Base-by-base conservation (phyloP, 1,140 invertebrate species). In the Leptinotarsa defecta region DNA sequence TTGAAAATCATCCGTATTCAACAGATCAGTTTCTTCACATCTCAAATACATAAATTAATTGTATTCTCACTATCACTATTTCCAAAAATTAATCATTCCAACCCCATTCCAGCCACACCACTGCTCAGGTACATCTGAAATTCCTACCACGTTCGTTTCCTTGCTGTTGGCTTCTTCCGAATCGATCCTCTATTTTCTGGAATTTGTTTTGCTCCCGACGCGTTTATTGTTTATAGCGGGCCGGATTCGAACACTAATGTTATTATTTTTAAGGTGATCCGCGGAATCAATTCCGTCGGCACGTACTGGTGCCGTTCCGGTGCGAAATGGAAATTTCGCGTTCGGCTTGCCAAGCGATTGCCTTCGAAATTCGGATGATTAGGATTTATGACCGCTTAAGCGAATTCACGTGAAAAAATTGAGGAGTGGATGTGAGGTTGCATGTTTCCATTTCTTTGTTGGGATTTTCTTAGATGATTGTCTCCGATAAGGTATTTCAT, bases 201-300 rank as follows among this genome's bases (percentile, higher is more conserved):
- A 77, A 71, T 80, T 81, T 81, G 78, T 81, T 83, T 83, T 82
- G 76, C 80, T 77, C 78, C 78, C 73, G 72, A 70, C 75, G 79
- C 77, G 79, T 80, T 82, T 84, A 82, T 85, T 84, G 82, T 84
- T 84, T 83, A 74, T 78, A 81, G 79, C 78, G 62, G 75, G 34
- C 34, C 73, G 73, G 71, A 75, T 71, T 22, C 74, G 80, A 79
- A 81, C 80, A 76, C 80, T 84, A 83, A 84, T 84, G 80, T 83
- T 82, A 84, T 84, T 84, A 84, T 84, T 84, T 84, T 84, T 79
- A 80, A 81, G 74, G 61, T 77, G 76, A 82, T 83, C 79, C 78
- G 74, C 79, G 80, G 73, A 71, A 71, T 64, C 74, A 77, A 77
- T 75, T 48, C 74, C 52, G 74, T 75, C 63, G 74, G 71, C 76